phyloP scores from a whole-genome alignment of 2,797 vertebrate genomes.

The Acrocephalus scirpaceus region DNA sequence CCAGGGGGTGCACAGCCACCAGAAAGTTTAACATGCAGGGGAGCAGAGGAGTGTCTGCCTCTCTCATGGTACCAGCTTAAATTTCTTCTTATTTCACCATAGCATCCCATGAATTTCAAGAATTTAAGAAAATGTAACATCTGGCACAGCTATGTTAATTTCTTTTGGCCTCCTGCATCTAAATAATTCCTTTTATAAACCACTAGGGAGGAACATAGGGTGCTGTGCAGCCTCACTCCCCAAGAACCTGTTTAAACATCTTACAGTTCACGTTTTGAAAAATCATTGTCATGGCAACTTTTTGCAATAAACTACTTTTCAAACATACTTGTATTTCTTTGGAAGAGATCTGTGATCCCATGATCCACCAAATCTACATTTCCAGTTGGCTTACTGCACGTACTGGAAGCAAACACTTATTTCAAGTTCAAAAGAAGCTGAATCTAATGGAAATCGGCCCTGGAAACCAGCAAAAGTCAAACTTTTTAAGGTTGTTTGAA shows the following conservation, averaged over 20 bases:
- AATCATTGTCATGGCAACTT: not conserved
- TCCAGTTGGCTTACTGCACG: not conserved
- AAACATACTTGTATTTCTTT: not conserved
- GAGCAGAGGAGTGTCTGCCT: not conserved
- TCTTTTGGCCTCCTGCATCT: not conserved
- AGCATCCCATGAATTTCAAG: not conserved
- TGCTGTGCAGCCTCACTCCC: not conserved
- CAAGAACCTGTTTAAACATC: not conserved
- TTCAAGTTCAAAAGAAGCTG: conserved; percentile 17
- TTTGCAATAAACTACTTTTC: not conserved
- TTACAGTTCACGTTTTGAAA: not conserved
- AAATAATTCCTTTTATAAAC: not conserved
- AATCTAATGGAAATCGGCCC: conserved; percentile 1
- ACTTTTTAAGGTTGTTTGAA: conserved; percentile 31
- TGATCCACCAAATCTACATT: not conserved
- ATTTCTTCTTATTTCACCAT: not conserved
- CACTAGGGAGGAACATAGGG: not conserved
- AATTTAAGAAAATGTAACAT: not conserved
- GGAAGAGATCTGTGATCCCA: not conserved
- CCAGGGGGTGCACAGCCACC: not conserved
- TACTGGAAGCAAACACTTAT: not conserved
- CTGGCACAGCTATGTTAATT: not conserved
- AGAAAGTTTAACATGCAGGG: accelerated
- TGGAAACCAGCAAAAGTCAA: not conserved
- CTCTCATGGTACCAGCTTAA: accelerated